These are phyloP conservation scores for Netelia fuscicornis DNA, from an alignment of 2,888 invertebrate genomes.

Conservation along the genomic window DNA sequence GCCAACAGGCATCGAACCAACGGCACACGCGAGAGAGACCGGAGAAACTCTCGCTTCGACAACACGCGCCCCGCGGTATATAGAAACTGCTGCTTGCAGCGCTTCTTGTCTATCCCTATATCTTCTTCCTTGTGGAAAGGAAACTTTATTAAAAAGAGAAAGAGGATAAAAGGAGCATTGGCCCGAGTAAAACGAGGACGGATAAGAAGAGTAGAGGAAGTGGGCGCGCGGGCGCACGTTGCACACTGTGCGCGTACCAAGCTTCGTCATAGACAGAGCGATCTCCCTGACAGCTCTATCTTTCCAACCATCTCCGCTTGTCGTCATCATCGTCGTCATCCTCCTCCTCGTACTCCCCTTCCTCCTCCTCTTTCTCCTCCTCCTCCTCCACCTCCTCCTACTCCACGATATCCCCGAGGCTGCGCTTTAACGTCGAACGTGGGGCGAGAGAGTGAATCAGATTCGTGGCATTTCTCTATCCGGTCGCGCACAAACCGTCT, in stretches of 20 bases:
- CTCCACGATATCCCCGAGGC: conserved; percentile 9
- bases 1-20: conserved; percentile 41
- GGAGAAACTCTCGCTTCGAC: conserved; percentile 19
- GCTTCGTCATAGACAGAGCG: conserved; percentile 82
- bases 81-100: conserved; percentile 37
- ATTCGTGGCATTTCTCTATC: conserved; percentile 46
- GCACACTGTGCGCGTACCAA: conserved; percentile 82
- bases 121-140: conserved; percentile 76
- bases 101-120: conserved; percentile 54
- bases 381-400: not conserved
- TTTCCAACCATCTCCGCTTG: conserved; percentile 57
- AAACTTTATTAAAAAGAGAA: not conserved
- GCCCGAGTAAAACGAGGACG: conserved; percentile 25
- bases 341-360: conserved; percentile 28
- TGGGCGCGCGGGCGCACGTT: conserved; percentile 72
- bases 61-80: conserved; percentile 15
- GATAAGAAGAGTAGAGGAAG: conserved; percentile 67
- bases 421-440: conserved; percentile 32
- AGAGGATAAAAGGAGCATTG: conserved; percentile 18
- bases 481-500: conserved; percentile 34
- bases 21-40: conserved; percentile 7
- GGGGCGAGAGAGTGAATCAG: conserved; percentile 41
- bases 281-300: conserved; percentile 80
- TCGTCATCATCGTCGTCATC: conserved; percentile 25
- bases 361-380: conserved; percentile 52